phyloP scores from a whole-genome alignment of 2,113 vertebrate species.

The Leptocoma aspasia region DNA sequence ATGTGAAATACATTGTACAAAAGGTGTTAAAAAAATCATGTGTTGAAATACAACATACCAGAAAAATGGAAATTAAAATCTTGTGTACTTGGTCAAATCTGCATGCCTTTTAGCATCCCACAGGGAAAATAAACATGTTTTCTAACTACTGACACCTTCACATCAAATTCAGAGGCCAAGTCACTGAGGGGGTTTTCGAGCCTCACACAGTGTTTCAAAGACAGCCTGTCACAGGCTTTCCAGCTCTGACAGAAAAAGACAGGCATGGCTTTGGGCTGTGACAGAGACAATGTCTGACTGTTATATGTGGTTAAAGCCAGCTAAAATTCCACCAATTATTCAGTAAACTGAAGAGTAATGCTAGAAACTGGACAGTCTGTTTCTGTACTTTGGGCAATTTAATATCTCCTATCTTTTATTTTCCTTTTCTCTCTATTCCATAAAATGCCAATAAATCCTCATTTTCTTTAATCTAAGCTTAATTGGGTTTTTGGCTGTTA shows the following conservation, averaged over 20 bases:
- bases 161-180: not conserved
- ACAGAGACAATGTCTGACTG: not conserved
- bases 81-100: not conserved
- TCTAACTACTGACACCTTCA: not conserved
- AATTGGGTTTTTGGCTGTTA: slow-evolving; percentile 62
- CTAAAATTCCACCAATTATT: slow-evolving; percentile 19
- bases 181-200: not conserved
- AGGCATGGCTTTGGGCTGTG: slow-evolving; percentile 30
- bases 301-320: not conserved
- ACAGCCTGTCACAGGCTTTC: not conserved
- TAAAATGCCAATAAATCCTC: slow-evolving; percentile 51
- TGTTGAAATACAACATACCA: not conserved
- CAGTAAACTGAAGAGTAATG: not conserved
- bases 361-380: not conserved
- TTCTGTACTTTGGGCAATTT: slow-evolving; percentile 48
- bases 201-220: not conserved
- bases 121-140: slow-evolving; percentile 9
- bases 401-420: slow-evolving; percentile 41
- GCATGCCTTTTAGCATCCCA: not conserved
- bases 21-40: not conserved
- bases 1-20: not conserved
- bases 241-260: not conserved
- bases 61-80: not conserved
- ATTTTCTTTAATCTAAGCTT: slow-evolving; percentile 64
- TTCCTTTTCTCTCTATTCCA: slow-evolving; percentile 25